A percentile compares a stretch with the other conserved stretches of the same genome.
Conservation (phyloP, 2,888 invertebrate genomes). For the Coenonympha glycerion region DNA sequence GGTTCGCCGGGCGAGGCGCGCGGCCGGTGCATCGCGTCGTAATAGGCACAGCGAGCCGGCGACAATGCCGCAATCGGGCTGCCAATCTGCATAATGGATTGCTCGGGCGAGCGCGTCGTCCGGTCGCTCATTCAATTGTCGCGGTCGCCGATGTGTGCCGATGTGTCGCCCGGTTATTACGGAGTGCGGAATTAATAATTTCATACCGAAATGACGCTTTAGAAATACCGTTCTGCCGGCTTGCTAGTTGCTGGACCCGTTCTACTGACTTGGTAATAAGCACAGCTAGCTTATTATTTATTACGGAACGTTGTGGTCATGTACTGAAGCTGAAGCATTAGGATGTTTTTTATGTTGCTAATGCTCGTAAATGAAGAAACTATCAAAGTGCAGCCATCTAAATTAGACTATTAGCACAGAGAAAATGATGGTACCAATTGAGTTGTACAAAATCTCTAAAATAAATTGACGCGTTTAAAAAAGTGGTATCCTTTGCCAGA, state of each 20-base stretch:
- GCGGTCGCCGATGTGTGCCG: constrained; percentile 67
- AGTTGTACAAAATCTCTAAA: no score
- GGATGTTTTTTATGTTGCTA: no score
- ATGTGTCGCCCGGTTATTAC: constrained; percentile 68
- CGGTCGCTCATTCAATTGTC: constrained; percentile 74
- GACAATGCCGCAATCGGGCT: constrained; percentile 74
- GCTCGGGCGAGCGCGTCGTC: constrained; percentile 67
- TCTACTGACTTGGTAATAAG: background rate
- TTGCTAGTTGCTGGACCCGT: constrained; percentile 4
- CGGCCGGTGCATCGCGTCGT: constrained; percentile 34
- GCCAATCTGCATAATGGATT: constrained; percentile 75
- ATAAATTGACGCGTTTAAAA: no score
- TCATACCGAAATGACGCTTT: constrained; percentile 34
- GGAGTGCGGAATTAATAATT: constrained; percentile 68
- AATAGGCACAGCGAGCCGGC: constrained; percentile 58
- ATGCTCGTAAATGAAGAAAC: no score
- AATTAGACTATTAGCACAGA: no score
- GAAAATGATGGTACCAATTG: no score
- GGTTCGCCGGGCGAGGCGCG: constrained; percentile 29
- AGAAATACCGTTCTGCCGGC: constrained; percentile 24
- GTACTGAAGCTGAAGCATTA: no score
- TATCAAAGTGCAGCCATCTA: no score
- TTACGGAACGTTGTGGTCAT: background rate
- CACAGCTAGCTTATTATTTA: background rate
- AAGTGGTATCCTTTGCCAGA: no score